Evolutionary conservation across 2,113 vertebrate species (phyloP), one percentile per base, ranked within the genome.

Genomic region (Tenebrosternarchus preto): DNA sequence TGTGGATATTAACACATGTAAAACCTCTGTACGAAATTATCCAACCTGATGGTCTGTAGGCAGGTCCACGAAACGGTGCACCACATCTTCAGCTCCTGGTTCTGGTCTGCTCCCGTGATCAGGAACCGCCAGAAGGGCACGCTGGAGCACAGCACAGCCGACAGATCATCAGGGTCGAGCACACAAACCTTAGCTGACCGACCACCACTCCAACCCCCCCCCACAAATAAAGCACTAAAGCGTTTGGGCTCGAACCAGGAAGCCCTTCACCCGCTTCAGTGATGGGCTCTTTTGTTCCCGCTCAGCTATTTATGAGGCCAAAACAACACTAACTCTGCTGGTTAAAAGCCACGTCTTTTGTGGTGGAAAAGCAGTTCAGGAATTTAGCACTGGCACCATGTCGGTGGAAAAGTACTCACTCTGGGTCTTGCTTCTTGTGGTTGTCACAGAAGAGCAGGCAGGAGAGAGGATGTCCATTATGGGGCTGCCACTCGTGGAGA

Each of bases 31-130:
- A 36, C 12, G 2, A 64, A 56, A 64, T 17, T 1, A 67, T 77
- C 86, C 3, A 55, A 98, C 97, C 94, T 94, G 76, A 99, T 92
- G 16, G 96, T 99, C 84, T 99, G 98, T 71, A 99, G 90, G 80
- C 97, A 99, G 12, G 96, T 98, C 97, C 98, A 99, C 22, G 96
- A 98, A 59, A 99, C 97, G 0, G 98, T 99, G 88, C 98, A 99
- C 98, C 98, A 99, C 95, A 99, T 94, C 91, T 98, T 99, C 67
- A 99, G 88, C 55, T 99, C 97, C 83, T 93, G 95, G 86, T 98
- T 99, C 91, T 98, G 97, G 89, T 98, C 95, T 0, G 97, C 97
- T 61, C 98, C 98, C 0, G 98, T 99, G 87, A 99, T 95, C 22
- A 99, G 93, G 84, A 99, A 99, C 27, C 97, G 92, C 98, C 98